Base-by-base conservation (phyloP, 2,797 vertebrate genomes). In the Ataeniobius toweri region DNA sequence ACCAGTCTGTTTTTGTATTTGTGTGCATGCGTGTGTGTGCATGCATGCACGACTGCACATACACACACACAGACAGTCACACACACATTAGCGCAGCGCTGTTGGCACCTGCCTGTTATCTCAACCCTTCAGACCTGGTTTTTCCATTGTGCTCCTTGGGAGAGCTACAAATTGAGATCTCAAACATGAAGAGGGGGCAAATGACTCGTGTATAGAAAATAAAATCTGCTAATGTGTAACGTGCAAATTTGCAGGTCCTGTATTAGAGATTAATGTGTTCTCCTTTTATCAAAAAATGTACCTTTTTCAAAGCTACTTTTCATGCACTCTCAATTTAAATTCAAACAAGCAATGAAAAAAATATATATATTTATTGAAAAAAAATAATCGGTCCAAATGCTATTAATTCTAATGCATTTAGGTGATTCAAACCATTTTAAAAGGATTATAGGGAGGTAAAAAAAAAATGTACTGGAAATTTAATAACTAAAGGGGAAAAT, bases 101-200 rank as follows among this genome's bases (percentile, higher is more conserved):
- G 83, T 86, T 94, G 91, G 91, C 94, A 94, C 93, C 94, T 94
- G 93, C 88, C 92, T 90, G 94, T 94, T 94, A 94, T 94, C 94
- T 92, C 89, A 80, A 78, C 87, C 85, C 86, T 89, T 94, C 94
- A 94, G 94, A 94, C 91, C 86, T 89, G 90, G 61, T 89, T 77
- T 69, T 51, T 93, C 85, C 84, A 92, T 94, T 93, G 94, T 93
- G 91, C 92, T 91, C 90, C 86, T 87, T 91, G 91, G 92, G 92
- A 85, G 91, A 94, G 93, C 93, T 88, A 91, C 93, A 93, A 94
- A 94, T 94, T 93, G 93, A 94, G 94, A 94, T 92, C 93, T 94
- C 94, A 92, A 92, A 94, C 92, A 93, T 90, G 88, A 93, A 93
- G 87, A 90, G 90, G 88, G 83, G 90, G 87, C 86, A 91, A 93